Evolutionary conservation across 2,888 invertebrate genomes (phyloP).

Genomic region (Campaea margaritaria): DNA sequence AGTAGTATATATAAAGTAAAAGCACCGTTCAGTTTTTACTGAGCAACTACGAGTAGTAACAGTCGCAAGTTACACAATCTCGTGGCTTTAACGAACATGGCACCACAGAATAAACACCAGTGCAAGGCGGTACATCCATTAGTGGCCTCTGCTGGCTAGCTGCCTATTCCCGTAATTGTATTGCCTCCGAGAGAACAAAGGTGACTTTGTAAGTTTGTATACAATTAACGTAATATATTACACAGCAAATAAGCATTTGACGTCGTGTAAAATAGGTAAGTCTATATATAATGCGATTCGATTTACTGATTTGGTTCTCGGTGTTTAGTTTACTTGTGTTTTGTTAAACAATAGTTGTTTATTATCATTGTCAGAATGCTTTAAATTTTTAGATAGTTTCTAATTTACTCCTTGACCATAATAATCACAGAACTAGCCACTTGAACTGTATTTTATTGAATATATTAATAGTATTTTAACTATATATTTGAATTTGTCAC

Average conservation of each 20-base stretch:
- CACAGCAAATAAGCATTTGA: slow-evolving; percentile 41
- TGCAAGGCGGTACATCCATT: slow-evolving; percentile 63
- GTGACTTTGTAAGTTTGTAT: slow-evolving; percentile 66
- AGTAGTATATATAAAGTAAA: too few species aligned
- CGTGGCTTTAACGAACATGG: slow-evolving; percentile 20
- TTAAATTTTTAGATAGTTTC: too few species aligned
- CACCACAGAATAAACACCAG: too few species aligned
- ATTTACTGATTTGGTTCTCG: not conserved
- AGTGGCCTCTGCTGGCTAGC: slow-evolving; percentile 55
- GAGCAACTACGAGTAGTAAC: slow-evolving; percentile 3
- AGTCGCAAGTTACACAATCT: slow-evolving; percentile 9
- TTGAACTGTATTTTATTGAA: too few species aligned
- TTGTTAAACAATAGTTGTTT: too few species aligned
- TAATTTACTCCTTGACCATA: too few species aligned
- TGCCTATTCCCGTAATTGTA: slow-evolving; percentile 70
- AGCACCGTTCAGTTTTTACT: not conserved
- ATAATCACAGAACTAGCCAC: not conserved
- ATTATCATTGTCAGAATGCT: too few species aligned
- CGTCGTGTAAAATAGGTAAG: not conserved
- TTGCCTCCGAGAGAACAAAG: slow-evolving; percentile 61
- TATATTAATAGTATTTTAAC: too few species aligned
- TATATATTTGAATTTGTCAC: too few species aligned
- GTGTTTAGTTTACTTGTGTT: too few species aligned
- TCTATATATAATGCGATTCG: not conserved
- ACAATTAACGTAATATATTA: slow-evolving; percentile 44